These are phyloP conservation scores for Muschampia plurimacula DNA, from an alignment of 2,888 invertebrate species.

Conservation along the genomic window DNA sequence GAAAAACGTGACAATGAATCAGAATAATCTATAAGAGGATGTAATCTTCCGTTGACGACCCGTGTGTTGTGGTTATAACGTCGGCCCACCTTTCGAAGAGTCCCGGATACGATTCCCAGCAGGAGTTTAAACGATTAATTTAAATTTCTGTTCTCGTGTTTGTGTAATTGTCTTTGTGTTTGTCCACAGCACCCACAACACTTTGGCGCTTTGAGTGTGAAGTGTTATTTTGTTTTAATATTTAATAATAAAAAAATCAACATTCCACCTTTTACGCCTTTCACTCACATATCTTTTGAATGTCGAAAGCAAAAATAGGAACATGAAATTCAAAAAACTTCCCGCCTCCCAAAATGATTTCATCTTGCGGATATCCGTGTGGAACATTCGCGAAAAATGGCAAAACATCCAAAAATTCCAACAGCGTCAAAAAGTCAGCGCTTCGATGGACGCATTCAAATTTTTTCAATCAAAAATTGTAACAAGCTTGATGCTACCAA, in stretches of 20 bases:
- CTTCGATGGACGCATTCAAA: constrained; percentile 30
- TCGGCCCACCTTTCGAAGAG: too few relatives aligned
- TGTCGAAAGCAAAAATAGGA: constrained; percentile 6
- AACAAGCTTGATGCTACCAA: constrained; percentile 20
- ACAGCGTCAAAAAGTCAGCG: constrained; percentile 24
- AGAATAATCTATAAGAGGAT: too few relatives aligned
- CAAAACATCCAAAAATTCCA: constrained; percentile 24
- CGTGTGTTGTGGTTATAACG: too few relatives aligned
- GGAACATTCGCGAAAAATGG: constrained; percentile 18
- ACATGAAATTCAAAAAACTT: constrained; percentile 25
- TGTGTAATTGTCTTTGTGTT: too few relatives aligned
- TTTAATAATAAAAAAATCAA: not conserved
- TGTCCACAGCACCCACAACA: too few relatives aligned
- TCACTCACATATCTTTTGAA: not conserved
- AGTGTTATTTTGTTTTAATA: too few relatives aligned
- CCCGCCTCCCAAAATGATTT: constrained; percentile 27
- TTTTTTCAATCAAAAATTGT: constrained; percentile 39
- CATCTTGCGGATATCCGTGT: constrained; percentile 31
- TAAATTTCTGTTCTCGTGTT: too few relatives aligned
- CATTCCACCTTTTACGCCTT: not conserved
- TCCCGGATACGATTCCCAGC: too few relatives aligned
- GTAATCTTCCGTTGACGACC: too few relatives aligned
- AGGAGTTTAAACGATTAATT: too few relatives aligned
- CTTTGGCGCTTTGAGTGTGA: too few relatives aligned
- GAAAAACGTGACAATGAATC: too few relatives aligned